Conservation (phyloP, 2,113 vertebrate genomes). For the Pluvialis apricaria region DNA sequence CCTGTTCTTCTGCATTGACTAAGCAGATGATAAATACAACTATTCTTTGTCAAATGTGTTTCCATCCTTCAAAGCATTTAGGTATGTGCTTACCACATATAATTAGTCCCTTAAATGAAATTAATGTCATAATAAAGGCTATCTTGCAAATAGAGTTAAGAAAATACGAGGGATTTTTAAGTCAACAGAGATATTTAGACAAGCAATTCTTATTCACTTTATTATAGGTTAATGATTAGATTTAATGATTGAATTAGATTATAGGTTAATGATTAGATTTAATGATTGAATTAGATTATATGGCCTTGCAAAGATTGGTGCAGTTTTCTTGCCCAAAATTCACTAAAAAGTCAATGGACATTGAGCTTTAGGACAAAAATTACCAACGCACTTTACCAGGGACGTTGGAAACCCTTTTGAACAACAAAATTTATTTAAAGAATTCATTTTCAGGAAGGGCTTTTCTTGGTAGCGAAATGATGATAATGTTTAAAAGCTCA, state of each 20-base stretch:
- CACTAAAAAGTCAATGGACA: neutral
- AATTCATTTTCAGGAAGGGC: neutral
- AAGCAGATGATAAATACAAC: neutral
- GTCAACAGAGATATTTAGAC: neutral
- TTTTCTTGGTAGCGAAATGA: neutral
- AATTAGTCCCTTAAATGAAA: neutral
- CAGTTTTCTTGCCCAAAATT: neutral
- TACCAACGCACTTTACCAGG: neutral
- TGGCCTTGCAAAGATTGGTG: neutral
- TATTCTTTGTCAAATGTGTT: neutral
- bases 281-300: neutral
- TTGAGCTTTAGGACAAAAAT: neutral
- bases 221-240: neutral
- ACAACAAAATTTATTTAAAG: neutral
- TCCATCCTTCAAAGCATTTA: neutral
- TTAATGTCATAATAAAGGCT: neutral
- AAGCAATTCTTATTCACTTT: neutral
- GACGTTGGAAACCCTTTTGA: neutral
- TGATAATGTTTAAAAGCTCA: neutral
- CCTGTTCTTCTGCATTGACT: neutral
- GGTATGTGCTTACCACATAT: neutral
- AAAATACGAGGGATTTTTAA: neutral
- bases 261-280: neutral
- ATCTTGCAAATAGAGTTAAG: neutral
- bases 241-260: neutral